Percentiles rank a stretch among this genome's conserved stretches.
Conservation (phyloP, 2,797 vertebrate genomes). For the Fistularia tabacaria region DNA sequence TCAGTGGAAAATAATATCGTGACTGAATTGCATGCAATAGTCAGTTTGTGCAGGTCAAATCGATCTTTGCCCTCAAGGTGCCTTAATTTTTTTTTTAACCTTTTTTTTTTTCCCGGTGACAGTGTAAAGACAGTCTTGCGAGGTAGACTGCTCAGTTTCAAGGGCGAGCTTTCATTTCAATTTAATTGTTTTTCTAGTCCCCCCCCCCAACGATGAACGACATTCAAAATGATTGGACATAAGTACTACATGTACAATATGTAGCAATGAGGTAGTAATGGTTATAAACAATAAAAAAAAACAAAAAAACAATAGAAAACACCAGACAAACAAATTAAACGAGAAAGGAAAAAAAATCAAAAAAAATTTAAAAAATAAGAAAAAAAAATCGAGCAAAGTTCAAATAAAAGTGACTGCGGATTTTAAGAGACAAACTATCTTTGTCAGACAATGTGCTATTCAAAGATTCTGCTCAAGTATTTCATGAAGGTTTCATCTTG, state of each 20-base stretch:
- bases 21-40: slow-evolving; percentile 76
- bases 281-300: slow-evolving; percentile 90
- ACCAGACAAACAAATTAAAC: slow-evolving; percentile 71
- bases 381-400: no score
- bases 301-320: no score
- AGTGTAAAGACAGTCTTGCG: slow-evolving; percentile 96
- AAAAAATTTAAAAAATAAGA: slow-evolving; percentile 41
- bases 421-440: slow-evolving; percentile 73
- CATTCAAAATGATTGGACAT: slow-evolving; percentile 98
- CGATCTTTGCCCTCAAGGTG: slow-evolving; percentile 78
- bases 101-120: slow-evolving; percentile 83
- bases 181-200: slow-evolving; percentile 10
- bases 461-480: slow-evolving; percentile 78
- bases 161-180: slow-evolving; percentile 79
- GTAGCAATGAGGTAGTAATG: slow-evolving; percentile 99
- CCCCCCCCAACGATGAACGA: slow-evolving; percentile 86
- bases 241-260: slow-evolving; percentile 99
- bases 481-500: slow-evolving; percentile 15
- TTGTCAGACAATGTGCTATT: slow-evolving; percentile 84
- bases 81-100: slow-evolving; percentile 72
- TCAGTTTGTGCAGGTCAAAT: slow-evolving; percentile 82
- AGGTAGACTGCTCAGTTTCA: slow-evolving; percentile 97
- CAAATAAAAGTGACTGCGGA: slow-evolving; percentile 55
- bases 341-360: slow-evolving; percentile 72
- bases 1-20: slow-evolving; percentile 74